Evolutionary conservation across 2,888 invertebrate genomes (phyloP).

Genomic region (Plagodis pulveraria): DNA sequence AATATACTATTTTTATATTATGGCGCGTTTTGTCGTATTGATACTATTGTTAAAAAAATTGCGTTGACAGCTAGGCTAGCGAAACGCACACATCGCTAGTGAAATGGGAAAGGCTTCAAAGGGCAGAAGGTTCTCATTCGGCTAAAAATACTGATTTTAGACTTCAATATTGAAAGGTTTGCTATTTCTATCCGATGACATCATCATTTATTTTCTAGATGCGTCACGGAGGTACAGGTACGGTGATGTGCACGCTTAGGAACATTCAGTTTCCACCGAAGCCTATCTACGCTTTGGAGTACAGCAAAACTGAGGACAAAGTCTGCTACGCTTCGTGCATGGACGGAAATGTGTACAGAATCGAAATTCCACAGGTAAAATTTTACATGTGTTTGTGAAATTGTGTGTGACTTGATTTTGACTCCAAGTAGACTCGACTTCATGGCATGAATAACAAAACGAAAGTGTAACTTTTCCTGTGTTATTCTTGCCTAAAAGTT

Average conservation of each 20-base stretch:
- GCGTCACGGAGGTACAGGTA: conserved; percentile 73
- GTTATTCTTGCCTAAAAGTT: too few species aligned
- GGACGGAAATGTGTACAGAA: conserved; percentile 70
- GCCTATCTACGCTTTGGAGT: conserved; percentile 70
- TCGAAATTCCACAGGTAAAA: conserved; percentile 70
- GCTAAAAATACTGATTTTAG: too few species aligned
- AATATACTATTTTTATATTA: too few species aligned
- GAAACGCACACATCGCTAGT: too few species aligned
- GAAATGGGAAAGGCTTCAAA: too few species aligned
- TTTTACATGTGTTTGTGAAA: background rate
- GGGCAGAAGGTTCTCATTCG: too few species aligned
- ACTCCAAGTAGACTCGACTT: background rate
- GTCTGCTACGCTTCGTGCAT: conserved; percentile 75
- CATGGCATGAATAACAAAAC: too few species aligned
- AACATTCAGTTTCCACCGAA: conserved; percentile 76
- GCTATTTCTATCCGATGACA: too few species aligned
- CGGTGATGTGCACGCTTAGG: conserved; percentile 67
- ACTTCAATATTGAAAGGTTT: too few species aligned
- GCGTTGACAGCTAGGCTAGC: too few species aligned
- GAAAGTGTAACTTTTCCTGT: background rate
- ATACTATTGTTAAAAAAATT: too few species aligned
- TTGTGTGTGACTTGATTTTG: background rate
- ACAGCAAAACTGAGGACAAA: conserved; percentile 63
- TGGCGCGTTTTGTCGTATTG: too few species aligned
- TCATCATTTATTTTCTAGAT: conserved; percentile 52